Evolutionary conservation across 2,888 invertebrate genomes (phyloP).

Genomic region (Ditylenchus weischeri): DNA sequence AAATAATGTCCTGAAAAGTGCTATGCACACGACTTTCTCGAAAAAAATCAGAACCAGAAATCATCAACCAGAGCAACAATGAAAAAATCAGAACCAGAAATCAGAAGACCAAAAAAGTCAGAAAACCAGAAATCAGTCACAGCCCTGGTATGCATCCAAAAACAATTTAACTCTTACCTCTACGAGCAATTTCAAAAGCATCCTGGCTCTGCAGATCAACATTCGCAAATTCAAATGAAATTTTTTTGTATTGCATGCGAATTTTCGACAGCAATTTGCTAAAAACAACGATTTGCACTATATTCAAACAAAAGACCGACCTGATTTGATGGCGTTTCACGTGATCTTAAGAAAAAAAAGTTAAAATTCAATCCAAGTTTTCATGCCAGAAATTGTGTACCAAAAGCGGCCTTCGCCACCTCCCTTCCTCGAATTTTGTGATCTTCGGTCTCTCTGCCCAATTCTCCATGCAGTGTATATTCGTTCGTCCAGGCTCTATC

Average conservation of each 20-base stretch:
- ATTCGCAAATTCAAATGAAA: conserved; percentile 63
- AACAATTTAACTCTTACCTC: conserved; percentile 61
- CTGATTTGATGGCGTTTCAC: too few relatives aligned
- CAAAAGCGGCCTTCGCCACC: conserved; percentile 31
- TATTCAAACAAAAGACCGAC: not conserved
- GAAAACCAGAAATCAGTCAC: too few relatives aligned
- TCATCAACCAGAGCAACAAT: too few relatives aligned
- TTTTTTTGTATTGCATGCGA: conserved; percentile 44
- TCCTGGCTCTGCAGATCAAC: conserved; percentile 80
- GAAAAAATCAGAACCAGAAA: too few relatives aligned
- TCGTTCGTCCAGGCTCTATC: conserved; percentile 46
- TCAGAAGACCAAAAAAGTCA: too few relatives aligned
- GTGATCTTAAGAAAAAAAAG: not conserved
- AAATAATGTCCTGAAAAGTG: too few relatives aligned
- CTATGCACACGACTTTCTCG: too few relatives aligned
- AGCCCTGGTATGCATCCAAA: too few relatives aligned
- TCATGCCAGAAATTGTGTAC: conserved; percentile 21
- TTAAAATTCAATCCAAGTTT: not conserved
- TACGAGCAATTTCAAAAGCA: conserved; percentile 80
- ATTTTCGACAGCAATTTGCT: conserved; percentile 65
- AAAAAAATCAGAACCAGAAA: too few relatives aligned
- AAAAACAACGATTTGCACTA: too few relatives aligned
- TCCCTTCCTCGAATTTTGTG: conserved; percentile 37
- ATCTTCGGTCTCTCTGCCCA: conserved; percentile 42
- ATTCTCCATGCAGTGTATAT: conserved; percentile 45